phyloP scores from a whole-genome alignment of 2,888 invertebrate genomes.

The Netelia fuscicornis region DNA sequence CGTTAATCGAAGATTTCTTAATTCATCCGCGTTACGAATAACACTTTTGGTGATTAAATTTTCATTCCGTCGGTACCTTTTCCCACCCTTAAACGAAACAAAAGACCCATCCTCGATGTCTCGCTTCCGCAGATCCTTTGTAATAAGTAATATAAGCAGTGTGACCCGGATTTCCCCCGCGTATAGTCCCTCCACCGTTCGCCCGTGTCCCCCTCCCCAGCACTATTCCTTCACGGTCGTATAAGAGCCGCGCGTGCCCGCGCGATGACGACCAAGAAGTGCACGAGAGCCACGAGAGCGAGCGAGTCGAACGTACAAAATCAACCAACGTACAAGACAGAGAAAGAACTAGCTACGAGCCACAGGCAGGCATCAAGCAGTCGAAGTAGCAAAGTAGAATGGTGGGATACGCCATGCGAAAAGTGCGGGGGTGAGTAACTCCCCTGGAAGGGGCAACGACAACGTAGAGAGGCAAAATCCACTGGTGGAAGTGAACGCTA shows the following conservation, averaged over 20 bases:
- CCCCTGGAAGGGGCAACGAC: slow-evolving; percentile 12
- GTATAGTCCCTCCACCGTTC: background rate
- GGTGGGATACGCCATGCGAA: slow-evolving; percentile 44
- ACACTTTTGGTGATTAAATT: background rate
- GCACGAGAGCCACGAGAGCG: background rate
- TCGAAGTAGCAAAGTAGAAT: slow-evolving; percentile 54
- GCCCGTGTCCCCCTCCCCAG: background rate
- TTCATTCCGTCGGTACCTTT: background rate
- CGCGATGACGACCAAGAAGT: slow-evolving; percentile 51
- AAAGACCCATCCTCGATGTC: background rate
- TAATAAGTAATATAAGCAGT: slow-evolving; percentile 3
- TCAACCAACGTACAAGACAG: background rate
- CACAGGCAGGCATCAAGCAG: slow-evolving; percentile 49
- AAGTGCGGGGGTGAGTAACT: slow-evolving; percentile 48
- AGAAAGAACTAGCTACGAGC: background rate
- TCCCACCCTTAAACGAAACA: background rate
- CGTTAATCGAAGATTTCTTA: too few species aligned
- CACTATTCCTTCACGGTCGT: slow-evolving; percentile 9
- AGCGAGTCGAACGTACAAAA: background rate
- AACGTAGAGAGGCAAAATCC: slow-evolving; percentile 50
- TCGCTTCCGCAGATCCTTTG: slow-evolving; percentile 22
- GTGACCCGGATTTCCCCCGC: slow-evolving; percentile 40
- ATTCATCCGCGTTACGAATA: background rate
- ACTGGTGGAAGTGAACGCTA: slow-evolving; percentile 42
- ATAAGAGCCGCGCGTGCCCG: slow-evolving; percentile 57